Base-by-base conservation (phyloP, 2,113 vertebrate genomes). In the Phaethornis superciliosus region DNA sequence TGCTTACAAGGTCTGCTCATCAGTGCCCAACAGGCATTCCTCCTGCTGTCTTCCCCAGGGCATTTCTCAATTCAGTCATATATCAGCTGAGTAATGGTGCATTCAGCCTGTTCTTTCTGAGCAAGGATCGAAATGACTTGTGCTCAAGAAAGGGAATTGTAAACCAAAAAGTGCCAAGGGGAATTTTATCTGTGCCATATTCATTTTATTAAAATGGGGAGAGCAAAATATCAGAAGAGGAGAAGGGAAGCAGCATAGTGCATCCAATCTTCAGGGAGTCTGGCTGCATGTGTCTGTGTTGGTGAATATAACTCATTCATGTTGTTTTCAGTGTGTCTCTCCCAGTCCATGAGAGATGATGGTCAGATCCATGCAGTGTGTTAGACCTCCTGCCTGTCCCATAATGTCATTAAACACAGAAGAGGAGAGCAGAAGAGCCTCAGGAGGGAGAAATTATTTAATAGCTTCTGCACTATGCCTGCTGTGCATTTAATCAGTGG, bases 201-300 rank as follows among this genome's bases (percentile, higher is more conserved):
- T 76, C 62, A 6, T 28, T 74, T 74, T 47, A 72, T 85, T 79
- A 82, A 81, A 94, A 60, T 0, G 4, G 13, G 13, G 33, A 74
- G n/a, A 85, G 42, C 24, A 47, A 64, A 79, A 76, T 46, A 37
- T 13, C 12, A 27, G 62, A 62, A 15, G 20, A 16, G 7, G 22
- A 64, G 62, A 47, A 24, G 65, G 55, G 74, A 63, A 52, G 27
- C 1, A 1, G 68, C 22, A 1, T 0, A 0, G 7, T 42, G 64
- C 44, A 32, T 69, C 46, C 7, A 16, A 12, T 78, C 85, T 85
- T 74, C 2, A 1, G 64, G 82, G 82, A 63, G 21, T 33, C 16
- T 63, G 2, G 2, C 3, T 0, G 51, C 40, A 13, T 0, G 0
- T 2, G 2, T 70, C 69, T 4, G 1, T 7, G 1, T 58, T 3